Conservation (phyloP, 2,113 vertebrate genomes). For the Gobio gobio region DNA sequence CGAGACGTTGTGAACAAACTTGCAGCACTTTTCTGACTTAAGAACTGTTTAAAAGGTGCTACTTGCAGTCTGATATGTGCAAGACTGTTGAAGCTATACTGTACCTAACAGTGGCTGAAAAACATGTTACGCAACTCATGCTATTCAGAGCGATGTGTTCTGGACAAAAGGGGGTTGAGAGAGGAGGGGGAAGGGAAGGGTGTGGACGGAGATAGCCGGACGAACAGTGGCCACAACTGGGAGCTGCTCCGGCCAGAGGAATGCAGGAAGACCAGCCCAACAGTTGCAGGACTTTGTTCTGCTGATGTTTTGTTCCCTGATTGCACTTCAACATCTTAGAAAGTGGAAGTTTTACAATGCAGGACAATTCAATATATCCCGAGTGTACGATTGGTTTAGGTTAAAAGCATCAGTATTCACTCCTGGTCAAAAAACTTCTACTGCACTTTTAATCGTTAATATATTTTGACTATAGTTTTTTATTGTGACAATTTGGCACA, state of each 20-base stretch:
- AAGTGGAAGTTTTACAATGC: neutral
- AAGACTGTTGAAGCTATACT: slow-evolving; percentile 48
- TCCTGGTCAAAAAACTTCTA: too few relatives aligned
- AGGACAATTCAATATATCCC: neutral
- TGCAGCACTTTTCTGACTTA: neutral
- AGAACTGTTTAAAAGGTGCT: neutral
- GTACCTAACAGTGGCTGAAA: slow-evolving; percentile 56
- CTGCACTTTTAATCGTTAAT: too few relatives aligned
- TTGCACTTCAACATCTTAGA: neutral
- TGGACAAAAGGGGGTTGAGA: slow-evolving; percentile 61
- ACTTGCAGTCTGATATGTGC: slow-evolving; percentile 59
- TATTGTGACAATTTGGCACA: too few relatives aligned
- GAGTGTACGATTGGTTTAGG: neutral
- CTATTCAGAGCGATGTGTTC: slow-evolving; percentile 54
- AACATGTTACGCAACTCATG: slow-evolving; percentile 73
- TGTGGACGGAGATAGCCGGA: slow-evolving; percentile 22
- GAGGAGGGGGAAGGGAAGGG: slow-evolving; percentile 26
- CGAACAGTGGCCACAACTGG: slow-evolving; percentile 1
- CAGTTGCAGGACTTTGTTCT: neutral
- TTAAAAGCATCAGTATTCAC: neutral
- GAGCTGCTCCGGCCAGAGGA: neutral
- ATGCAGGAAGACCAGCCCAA: neutral
- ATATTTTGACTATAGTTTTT: too few relatives aligned
- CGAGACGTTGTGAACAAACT: neutral
- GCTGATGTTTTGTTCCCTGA: neutral